Base-by-base conservation (phyloP, 2,797 vertebrate species). In the Lates japonicus region DNA sequence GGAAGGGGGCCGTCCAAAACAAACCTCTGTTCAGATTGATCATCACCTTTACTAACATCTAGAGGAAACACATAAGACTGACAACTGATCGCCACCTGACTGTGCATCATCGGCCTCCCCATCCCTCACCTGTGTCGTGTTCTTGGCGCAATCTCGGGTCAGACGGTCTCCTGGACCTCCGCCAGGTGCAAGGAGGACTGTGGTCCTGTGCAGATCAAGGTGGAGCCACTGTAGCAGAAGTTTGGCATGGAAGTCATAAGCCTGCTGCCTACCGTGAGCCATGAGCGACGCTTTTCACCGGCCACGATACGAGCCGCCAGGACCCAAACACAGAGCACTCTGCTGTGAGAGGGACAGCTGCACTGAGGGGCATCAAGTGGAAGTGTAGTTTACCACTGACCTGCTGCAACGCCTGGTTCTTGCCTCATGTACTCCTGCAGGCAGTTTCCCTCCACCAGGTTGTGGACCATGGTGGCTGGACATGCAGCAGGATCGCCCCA, bases 21-120 rank as follows among this genome's bases (percentile, higher is more conserved):
- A 87, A 99, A 99, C 98, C 58, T 99, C 98, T 0, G 98, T 99
- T 99, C 88, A 99, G 93, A 84, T 99, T 99, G 88, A 99, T 97
- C 98, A 99, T 99, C 89, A 99, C 98, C 88, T 99, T 99, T n/a
- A 88, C 99, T 98, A 0, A 99, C 99, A 87, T 99, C 98, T 99
- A n/a, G 92, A 44, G 39, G 31, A 81, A 7, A 81, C 12, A 71
- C 10, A 42, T 4, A 33, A 10, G 2, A 17, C 66, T 42, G 55
- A 25, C 13, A 13, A 1, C 20, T 3, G 20, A 64, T 16, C 25
- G 7, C 2, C 48, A 63, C n/a, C 37, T n/a, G 5, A 35, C n/a
- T 29, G 2, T 14, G 1, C 3, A 3, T 4, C 0, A 3, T 2
- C 1, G 0, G 66, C 25, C 17, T 5, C 10, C 7, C 8, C 19